Percentiles rank a stretch among this genome's conserved stretches.
phyloP scores from a whole-genome alignment of 2,888 invertebrate species.

The Synergus japonicus region DNA sequence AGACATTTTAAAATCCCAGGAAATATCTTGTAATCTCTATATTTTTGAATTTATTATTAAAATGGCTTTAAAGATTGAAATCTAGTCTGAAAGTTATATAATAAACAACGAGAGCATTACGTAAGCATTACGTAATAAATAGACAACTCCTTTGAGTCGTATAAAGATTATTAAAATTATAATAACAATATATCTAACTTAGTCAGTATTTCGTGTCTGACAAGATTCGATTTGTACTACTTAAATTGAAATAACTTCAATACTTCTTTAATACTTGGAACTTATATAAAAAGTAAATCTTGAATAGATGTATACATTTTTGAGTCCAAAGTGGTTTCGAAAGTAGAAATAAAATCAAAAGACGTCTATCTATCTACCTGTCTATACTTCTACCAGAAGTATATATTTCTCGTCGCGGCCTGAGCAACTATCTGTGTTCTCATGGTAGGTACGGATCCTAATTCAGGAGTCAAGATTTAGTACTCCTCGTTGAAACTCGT shows the following conservation, averaged over 20 bases:
- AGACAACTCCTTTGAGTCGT: no score
- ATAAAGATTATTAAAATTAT: no score
- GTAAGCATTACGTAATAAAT: no score
- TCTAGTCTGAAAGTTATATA: no score
- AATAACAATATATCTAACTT: no score
- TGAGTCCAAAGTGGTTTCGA: not conserved
- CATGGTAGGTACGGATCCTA: slow-evolving; percentile 14
- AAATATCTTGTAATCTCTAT: no score
- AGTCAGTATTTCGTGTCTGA: not conserved
- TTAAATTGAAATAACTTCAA: not conserved
- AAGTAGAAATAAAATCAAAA: slow-evolving; percentile 9
- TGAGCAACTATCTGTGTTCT: slow-evolving; percentile 22
- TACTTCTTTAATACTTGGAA: not conserved
- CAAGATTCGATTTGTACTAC: not conserved
- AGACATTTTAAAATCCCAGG: no score
- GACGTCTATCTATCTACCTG: not conserved
- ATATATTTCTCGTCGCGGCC: not conserved
- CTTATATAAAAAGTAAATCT: not conserved
- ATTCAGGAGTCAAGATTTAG: slow-evolving; percentile 29
- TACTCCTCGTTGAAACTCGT: slow-evolving; percentile 27
- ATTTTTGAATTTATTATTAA: no score
- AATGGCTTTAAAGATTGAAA: no score
- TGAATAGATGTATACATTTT: not conserved
- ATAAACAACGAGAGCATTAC: no score
- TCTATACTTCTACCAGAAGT: not conserved